A percentile compares a stretch with the other conserved stretches of the same genome.
phyloP scores from a whole-genome alignment of 2,888 invertebrate species.

The Odontocerum albicorne region DNA sequence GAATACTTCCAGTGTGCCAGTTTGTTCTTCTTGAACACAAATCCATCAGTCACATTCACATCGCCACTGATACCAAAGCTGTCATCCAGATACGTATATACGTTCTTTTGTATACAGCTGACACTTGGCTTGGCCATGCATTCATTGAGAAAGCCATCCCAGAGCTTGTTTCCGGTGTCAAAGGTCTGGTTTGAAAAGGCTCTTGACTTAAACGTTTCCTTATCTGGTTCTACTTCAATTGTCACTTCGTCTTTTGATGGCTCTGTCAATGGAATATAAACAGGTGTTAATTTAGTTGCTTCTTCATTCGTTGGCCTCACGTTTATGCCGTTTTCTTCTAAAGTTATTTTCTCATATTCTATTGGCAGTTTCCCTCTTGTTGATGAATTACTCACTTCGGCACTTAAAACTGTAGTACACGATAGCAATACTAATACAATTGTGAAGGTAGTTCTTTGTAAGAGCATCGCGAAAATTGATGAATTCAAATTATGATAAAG shows the following conservation, averaged over 20 bases:
- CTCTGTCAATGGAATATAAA: constrained; percentile 29
- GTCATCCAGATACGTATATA: constrained; percentile 71
- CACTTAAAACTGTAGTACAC: constrained; percentile 5
- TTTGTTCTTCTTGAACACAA: constrained; percentile 66
- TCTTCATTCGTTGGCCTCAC: background rate
- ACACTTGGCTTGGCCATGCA: constrained; percentile 68
- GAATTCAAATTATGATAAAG: constrained; percentile 26
- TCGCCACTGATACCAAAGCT: constrained; percentile 66
- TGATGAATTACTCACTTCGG: background rate
- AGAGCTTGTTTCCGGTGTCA: constrained; percentile 66
- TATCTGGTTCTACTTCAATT: background rate
- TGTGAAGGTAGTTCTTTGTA: constrained; percentile 35
- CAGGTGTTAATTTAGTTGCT: constrained; percentile 5
- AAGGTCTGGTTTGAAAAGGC: constrained; percentile 38
- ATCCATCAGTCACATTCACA: constrained; percentile 65
- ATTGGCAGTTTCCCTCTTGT: too few relatives aligned
- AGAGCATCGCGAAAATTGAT: constrained; percentile 29
- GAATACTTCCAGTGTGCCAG: constrained; percentile 60
- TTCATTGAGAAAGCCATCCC: constrained; percentile 73
- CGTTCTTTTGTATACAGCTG: constrained; percentile 76
- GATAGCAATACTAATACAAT: constrained; percentile 26
- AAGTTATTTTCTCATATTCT: too few relatives aligned
- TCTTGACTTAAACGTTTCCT: background rate
- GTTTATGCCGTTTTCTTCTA: background rate
- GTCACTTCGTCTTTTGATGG: background rate